phyloP scores from a whole-genome alignment of 2,113 vertebrate genomes.

The Seriola dumerili region DNA sequence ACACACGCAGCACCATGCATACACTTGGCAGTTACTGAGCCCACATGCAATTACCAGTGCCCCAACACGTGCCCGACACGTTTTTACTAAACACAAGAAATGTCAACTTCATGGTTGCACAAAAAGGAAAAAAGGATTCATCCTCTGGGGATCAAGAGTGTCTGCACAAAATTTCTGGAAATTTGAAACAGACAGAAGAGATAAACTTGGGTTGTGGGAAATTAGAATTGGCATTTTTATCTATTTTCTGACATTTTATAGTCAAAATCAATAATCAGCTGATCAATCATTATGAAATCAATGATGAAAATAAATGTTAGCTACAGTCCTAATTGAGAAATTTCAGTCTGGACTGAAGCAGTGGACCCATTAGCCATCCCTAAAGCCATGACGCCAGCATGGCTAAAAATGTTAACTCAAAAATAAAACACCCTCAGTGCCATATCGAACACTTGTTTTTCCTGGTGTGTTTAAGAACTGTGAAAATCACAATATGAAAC shows the following conservation, averaged over 20 bases:
- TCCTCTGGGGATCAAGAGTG: background rate
- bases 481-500: background rate
- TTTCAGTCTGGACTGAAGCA: too few species aligned
- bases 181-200: background rate
- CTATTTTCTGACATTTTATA: too few species aligned
- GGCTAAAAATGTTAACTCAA: too few species aligned
- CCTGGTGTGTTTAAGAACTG: background rate
- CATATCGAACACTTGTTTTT: background rate
- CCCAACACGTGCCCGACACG: slow-evolving; percentile 29
- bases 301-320: too few species aligned
- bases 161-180: too few species aligned
- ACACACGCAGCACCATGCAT: slow-evolving; percentile 7
- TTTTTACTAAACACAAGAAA: background rate
- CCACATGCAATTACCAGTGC: slow-evolving; percentile 51
- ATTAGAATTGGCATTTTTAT: too few species aligned
- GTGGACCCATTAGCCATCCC: too few species aligned
- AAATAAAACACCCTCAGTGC: background rate
- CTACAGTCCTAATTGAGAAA: too few species aligned
- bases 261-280: too few species aligned
- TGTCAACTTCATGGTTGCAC: background rate
- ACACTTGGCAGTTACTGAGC: slow-evolving; percentile 36
- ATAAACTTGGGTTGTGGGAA: too few species aligned
- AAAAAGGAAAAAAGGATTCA: background rate
- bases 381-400: too few species aligned
- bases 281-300: too few species aligned